A percentile compares a stretch with the other conserved stretches of the same genome.
These are phyloP conservation scores for Lasioglossum lativentre DNA, from an alignment of 2,888 invertebrate genomes.

Conservation along the genomic window DNA sequence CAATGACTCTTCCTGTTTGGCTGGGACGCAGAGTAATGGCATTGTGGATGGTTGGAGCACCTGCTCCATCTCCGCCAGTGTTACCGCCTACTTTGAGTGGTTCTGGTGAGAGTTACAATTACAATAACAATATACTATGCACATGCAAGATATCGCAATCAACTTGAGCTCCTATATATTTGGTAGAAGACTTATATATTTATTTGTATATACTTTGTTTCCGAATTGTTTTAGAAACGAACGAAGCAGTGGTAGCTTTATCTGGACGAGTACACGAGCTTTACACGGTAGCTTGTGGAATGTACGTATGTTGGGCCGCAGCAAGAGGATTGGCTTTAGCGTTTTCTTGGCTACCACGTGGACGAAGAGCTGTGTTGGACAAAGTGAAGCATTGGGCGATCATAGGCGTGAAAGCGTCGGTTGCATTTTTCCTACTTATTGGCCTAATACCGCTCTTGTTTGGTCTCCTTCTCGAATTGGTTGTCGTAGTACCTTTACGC, in stretches of 20 bases:
- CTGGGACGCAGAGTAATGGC: slow-evolving; percentile 95
- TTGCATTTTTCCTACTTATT: slow-evolving; percentile 91
- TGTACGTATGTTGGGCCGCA: slow-evolving; percentile 97
- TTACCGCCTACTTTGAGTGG: slow-evolving; percentile 76
- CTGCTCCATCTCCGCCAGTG: slow-evolving; percentile 82
- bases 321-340: slow-evolving; percentile 93
- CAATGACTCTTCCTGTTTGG: slow-evolving; percentile 95
- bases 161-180: too few species aligned
- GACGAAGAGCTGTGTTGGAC: slow-evolving; percentile 91
- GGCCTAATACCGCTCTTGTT: slow-evolving; percentile 96
- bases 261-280: slow-evolving; percentile 95
- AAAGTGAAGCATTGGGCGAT: slow-evolving; percentile 91
- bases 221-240: slow-evolving; percentile 66
- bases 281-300: slow-evolving; percentile 97
- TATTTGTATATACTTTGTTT: background rate
- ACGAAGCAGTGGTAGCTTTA: slow-evolving; percentile 78
- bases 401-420: slow-evolving; percentile 90
- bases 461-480: slow-evolving; percentile 95
- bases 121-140: background rate
- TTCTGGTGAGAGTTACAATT: slow-evolving; percentile 73
- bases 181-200: background rate
- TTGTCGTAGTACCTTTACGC: slow-evolving; percentile 95
- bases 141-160: background rate
- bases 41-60: slow-evolving; percentile 90
- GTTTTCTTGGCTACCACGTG: slow-evolving; percentile 95